Conservation (phyloP, 37 sponge, comb jelly and placozoan genomes). For the Chondrilla cf. caribensis region DNA sequence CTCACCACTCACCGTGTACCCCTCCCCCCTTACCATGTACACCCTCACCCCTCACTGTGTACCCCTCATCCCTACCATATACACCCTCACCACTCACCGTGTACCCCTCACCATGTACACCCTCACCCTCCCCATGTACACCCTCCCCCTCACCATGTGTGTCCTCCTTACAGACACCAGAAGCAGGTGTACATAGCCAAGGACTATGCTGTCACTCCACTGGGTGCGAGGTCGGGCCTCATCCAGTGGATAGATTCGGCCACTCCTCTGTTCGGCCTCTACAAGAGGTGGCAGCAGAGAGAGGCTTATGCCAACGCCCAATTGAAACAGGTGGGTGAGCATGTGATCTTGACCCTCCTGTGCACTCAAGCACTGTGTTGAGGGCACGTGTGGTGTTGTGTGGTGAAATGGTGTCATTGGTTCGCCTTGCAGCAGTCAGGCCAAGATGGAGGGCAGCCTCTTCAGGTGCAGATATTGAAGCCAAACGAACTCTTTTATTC, state of each 20-base stretch:
- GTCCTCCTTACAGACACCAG: slow-evolving; percentile 46
- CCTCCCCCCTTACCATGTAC: no score
- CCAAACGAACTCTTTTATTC: slow-evolving; percentile 91
- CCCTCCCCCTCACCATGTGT: no score
- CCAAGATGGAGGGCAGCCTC: slow-evolving; percentile 24
- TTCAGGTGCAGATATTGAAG: slow-evolving; percentile 61
- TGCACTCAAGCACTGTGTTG: neutral
- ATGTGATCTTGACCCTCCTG: no score
- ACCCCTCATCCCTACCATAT: no score
- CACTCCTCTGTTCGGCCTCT: slow-evolving; percentile 95
- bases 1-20: no score
- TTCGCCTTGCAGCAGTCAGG: slow-evolving; percentile 26
- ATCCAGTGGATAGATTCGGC: slow-evolving; percentile 96
- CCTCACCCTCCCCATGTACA: no score
- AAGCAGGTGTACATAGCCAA: slow-evolving; percentile 74
- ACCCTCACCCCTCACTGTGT: no score
- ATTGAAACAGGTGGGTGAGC: slow-evolving; percentile 52
- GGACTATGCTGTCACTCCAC: slow-evolving; percentile 97
- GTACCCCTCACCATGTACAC: no score
- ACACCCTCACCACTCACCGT: no score
- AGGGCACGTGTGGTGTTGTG: neutral
- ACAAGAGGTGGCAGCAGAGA: slow-evolving; percentile 98
- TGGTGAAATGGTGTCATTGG: neutral
- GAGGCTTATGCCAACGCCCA: slow-evolving; percentile 74
- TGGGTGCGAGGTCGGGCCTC: slow-evolving; percentile 94